Evolutionary conservation across 2,888 invertebrate genomes (phyloP).

Genomic region (Coelinius sp.): DNA sequence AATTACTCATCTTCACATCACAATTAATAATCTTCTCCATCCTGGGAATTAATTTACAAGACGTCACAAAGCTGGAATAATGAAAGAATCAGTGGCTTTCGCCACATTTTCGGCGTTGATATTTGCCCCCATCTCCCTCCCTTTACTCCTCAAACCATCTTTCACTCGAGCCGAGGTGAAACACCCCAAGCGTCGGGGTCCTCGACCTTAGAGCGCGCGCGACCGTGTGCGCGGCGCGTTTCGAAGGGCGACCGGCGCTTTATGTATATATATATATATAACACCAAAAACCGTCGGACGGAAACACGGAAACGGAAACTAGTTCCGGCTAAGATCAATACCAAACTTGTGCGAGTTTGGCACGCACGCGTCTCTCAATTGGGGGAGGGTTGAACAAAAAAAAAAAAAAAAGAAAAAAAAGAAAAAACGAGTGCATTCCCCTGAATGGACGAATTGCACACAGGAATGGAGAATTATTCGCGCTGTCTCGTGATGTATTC

Average conservation of each 20-base stretch:
- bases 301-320: slow-evolving; percentile 66
- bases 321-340: slow-evolving; percentile 69
- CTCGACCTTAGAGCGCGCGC: slow-evolving; percentile 47
- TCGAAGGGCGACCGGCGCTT: slow-evolving; percentile 23
- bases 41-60: background rate
- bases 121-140: slow-evolving; percentile 27
- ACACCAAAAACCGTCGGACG: slow-evolving; percentile 37
- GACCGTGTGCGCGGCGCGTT: slow-evolving; percentile 16
- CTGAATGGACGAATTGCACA: background rate
- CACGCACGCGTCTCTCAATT: slow-evolving; percentile 24
- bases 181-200: slow-evolving; percentile 51
- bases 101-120: slow-evolving; percentile 8
- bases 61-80: too few relatives aligned
- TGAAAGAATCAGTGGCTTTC: background rate
- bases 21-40: background rate
- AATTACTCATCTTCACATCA: background rate
- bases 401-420: too few relatives aligned
- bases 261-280: slow-evolving; percentile 22
- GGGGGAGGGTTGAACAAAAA: background rate
- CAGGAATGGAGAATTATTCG: background rate
- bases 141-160: slow-evolving; percentile 44
- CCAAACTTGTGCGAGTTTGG: slow-evolving; percentile 60
- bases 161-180: slow-evolving; percentile 47
- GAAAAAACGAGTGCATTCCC: background rate
- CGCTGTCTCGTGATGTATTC: background rate